Evolutionary conservation across 2,888 invertebrate genomes (phyloP).

Genomic region (Plutella xylostella): DNA sequence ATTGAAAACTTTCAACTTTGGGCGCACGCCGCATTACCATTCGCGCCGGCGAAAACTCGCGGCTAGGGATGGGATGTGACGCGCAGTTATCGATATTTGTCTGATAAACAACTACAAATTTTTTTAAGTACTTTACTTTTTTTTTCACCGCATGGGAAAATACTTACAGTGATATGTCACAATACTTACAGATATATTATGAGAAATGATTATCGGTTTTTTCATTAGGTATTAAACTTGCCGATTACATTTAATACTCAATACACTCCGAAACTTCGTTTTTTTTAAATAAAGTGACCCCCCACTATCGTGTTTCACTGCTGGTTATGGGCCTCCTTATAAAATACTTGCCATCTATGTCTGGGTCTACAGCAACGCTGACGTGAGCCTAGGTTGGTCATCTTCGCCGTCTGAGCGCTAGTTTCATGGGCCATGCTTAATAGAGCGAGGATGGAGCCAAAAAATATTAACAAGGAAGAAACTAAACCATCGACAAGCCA

Average conservation of each 20-base stretch:
- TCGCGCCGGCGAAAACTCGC: slow-evolving; percentile 28
- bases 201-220: not conserved
- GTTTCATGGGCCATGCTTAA: not conserved
- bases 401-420: not conserved
- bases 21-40: slow-evolving; percentile 39
- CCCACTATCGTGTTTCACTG: too few species aligned
- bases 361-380: not conserved
- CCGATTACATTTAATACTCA: not conserved
- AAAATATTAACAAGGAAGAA: not conserved
- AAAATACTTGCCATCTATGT: not conserved
- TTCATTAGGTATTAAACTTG: not conserved
- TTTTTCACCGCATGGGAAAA: not conserved
- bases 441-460: not conserved
- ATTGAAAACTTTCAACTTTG: slow-evolving; percentile 37
- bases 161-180: not conserved
- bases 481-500: not conserved
- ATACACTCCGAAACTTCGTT: too few species aligned
- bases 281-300: too few species aligned
- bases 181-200: not conserved
- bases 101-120: not conserved
- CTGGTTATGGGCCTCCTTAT: too few species aligned
- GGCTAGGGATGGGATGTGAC: slow-evolving; percentile 15
- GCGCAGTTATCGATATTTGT: slow-evolving; percentile 1
- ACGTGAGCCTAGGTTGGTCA: not conserved
- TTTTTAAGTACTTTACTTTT: not conserved